phyloP scores from a whole-genome alignment of 1,140 invertebrate genomes.

The Metaphire vulgaris region DNA sequence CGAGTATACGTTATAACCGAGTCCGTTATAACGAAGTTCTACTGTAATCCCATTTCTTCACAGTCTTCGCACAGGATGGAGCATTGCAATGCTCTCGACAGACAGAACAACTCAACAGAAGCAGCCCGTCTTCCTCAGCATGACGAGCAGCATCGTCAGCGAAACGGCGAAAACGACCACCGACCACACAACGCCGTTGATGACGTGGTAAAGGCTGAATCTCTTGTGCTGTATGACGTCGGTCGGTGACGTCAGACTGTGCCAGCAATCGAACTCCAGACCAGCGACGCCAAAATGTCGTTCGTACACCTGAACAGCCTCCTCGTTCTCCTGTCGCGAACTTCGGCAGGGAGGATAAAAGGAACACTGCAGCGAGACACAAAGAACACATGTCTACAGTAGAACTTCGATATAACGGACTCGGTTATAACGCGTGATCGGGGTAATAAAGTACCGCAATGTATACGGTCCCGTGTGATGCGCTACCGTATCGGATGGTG shows the following conservation, averaged over 20 bases:
- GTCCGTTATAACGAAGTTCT: too few species aligned
- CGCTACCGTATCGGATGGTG: too few species aligned
- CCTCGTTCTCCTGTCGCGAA: slow-evolving; percentile 5
- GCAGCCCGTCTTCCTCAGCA: slow-evolving; percentile 5
- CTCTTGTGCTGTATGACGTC: slow-evolving; percentile 1
- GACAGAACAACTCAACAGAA: too few species aligned
- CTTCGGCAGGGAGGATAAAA: slow-evolving; percentile 17
- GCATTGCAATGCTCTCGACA: too few species aligned
- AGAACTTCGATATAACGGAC: too few species aligned
- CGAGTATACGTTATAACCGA: too few species aligned
- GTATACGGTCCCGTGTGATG: too few species aligned
- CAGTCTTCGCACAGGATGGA: too few species aligned
- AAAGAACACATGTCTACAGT: neutral
- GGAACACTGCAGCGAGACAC: slow-evolving; percentile 1
- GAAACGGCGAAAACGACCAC: neutral
- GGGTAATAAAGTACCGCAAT: too few species aligned
- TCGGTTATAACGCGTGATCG: too few species aligned
- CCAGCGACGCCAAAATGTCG: neutral
- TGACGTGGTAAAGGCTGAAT: slow-evolving; percentile 9
- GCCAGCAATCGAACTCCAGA: slow-evolving; percentile 2
- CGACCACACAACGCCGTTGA: slow-evolving; percentile 19
- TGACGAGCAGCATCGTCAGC: neutral
- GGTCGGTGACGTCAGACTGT: neutral
- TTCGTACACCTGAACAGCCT: neutral
- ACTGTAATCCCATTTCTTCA: too few species aligned